Evolutionary conservation across 1,140 invertebrate genomes (phyloP), one percentile per base, ranked within the genome.

Genomic region (Drosophila baimaii): DNA sequence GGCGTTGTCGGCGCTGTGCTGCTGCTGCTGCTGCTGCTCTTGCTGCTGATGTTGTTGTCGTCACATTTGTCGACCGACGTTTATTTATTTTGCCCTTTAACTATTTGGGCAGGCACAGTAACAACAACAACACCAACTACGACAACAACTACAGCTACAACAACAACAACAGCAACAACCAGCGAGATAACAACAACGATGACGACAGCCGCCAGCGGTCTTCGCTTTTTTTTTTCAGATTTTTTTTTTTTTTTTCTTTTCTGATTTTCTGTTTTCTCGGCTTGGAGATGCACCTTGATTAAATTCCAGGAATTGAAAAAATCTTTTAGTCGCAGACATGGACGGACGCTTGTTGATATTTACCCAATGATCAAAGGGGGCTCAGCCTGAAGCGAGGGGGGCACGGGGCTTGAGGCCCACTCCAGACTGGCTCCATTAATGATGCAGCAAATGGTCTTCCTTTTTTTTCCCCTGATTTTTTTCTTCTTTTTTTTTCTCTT

Each of bases 221-320:
- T 69, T 66, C 5, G 29, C 35, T 41, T 54, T 29, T n/a, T 44
- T 65, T 62, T 55, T 43, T 37, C 15, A n/a, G n/a, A n/a, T n/a
- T n/a, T n/a, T n/a, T n/a, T n/a, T n/a, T 44, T 41, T 27, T 13
- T 15, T 62, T 46, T 70, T 57, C 57, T 17, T 55, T 10, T 52
- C 13, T 49, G 7, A 59, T 29, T 72, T 31, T 54, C 35, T 56
- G 52, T 70, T 49, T 66, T 21, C 41, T 43, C 57, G 23, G 15
- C 59, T 75, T 54, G 65, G 41, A 79, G 82, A 82, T 89, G 84
- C 79, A 89, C 83, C 83, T 89, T 86, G 83, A 89, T 89, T 89
- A 89, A 89, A 89, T 89, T 89, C 84, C 77, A 62, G 83, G 84
- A 89, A 89, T 73, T 70, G 79, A 84, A 79, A 78, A 81, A 55